A percentile compares a stretch with the other conserved stretches of the same genome.
Conservation (phyloP, 1,140 invertebrate genomes). For the Heliothis virescens region DNA sequence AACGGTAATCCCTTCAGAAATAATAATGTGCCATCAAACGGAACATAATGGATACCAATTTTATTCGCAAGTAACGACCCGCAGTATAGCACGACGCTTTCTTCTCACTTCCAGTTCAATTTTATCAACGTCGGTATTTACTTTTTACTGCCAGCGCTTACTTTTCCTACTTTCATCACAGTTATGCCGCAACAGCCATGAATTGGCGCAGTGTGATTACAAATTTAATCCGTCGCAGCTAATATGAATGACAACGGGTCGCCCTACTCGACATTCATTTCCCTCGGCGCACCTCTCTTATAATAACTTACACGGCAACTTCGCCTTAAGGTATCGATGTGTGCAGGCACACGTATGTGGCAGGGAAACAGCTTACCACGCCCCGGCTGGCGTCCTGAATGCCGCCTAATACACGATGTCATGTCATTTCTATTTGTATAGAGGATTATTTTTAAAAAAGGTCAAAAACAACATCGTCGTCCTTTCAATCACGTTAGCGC, state of each 20-base stretch:
- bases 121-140: conserved; percentile 55
- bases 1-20: conserved; percentile 43
- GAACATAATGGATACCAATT: conserved; percentile 49
- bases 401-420: conserved; percentile 13
- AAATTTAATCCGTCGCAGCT: conserved; percentile 84
- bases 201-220: conserved; percentile 80
- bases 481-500: conserved; percentile 32
- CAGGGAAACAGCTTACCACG: conserved; percentile 60
- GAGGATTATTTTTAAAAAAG: conserved; percentile 11
- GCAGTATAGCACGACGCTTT: conserved; percentile 38
- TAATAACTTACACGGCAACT: conserved; percentile 84
- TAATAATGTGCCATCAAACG: conserved; percentile 49
- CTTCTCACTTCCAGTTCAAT: conserved; percentile 51
- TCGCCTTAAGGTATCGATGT: conserved; percentile 72
- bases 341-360: conserved; percentile 33
- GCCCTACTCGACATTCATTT: conserved; percentile 85
- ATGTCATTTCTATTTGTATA: conserved; percentile 4
- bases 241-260: conserved; percentile 85
- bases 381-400: conserved; percentile 5
- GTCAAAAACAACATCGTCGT: conserved; percentile 4
- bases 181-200: conserved; percentile 57
- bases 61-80: conserved; percentile 50
- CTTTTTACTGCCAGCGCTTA: conserved; percentile 57
- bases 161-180: conserved; percentile 60
- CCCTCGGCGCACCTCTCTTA: conserved; percentile 84